These are phyloP conservation scores for Cerceris rybyensis DNA, from an alignment of 2,888 invertebrate genomes.

Conservation along the genomic window DNA sequence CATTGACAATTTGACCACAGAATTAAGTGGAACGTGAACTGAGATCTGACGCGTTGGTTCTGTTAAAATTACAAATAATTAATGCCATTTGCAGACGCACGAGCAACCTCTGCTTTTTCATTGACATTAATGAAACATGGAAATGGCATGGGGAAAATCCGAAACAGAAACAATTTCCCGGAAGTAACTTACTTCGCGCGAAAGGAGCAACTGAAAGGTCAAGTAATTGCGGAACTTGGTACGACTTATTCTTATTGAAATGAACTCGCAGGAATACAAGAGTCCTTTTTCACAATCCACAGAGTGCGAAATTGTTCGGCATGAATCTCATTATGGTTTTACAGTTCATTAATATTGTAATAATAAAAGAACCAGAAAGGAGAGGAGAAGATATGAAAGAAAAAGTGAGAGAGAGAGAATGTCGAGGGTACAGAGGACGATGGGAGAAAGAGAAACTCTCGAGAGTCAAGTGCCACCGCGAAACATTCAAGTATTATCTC, in stretches of 20 bases:
- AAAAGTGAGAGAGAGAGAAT: neutral
- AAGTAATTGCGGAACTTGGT: neutral
- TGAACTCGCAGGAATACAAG: conserved; percentile 1
- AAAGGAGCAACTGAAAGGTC: neutral
- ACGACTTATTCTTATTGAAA: conserved; percentile 12
- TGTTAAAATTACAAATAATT: too few relatives aligned
- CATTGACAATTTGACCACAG: too few relatives aligned
- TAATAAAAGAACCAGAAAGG: neutral
- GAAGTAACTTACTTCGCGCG: neutral
- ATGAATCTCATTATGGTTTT: conserved; percentile 28
- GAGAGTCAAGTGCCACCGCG: conserved; percentile 7
- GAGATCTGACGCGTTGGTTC: too few relatives aligned
- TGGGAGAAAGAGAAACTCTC: conserved; percentile 16
- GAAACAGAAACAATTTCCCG: too few relatives aligned
- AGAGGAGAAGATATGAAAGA: neutral
- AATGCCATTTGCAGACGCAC: too few relatives aligned
- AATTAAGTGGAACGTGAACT: too few relatives aligned
- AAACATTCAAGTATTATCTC: conserved; percentile 28
- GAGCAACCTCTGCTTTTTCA: too few relatives aligned
- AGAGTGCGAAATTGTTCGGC: conserved; percentile 18
- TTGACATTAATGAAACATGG: too few relatives aligned
- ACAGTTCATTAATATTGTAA: conserved; percentile 41
- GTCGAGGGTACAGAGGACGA: neutral
- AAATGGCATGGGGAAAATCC: too few relatives aligned
- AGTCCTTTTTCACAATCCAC: neutral